phyloP scores from a whole-genome alignment of 2,113 vertebrate species.

The Pituophis catenifer region DNA sequence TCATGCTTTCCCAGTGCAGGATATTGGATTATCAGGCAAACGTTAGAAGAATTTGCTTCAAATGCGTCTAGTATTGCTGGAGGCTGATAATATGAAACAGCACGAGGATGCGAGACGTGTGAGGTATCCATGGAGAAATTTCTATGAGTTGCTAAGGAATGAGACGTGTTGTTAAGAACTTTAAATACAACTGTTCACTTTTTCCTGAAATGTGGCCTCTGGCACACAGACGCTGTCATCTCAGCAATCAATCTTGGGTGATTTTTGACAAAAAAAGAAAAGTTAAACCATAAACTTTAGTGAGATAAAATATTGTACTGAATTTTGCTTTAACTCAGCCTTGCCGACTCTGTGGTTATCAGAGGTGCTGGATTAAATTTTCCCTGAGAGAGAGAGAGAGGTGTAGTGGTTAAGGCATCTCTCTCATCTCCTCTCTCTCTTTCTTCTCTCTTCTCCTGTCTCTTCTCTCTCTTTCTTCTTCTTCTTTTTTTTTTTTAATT shows the following conservation, averaged over 20 bases:
- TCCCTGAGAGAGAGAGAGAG: background rate
- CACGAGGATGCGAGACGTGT: background rate
- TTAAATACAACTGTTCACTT: background rate
- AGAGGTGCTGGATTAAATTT: background rate
- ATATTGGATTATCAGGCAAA: background rate
- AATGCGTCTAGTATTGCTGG: background rate
- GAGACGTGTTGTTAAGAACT: background rate
- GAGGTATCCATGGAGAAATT: conserved; percentile 14
- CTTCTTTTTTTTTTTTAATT: no score
- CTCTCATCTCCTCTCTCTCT: no score
- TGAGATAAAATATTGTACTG: background rate
- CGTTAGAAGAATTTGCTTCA: background rate
- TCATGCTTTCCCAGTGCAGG: background rate
- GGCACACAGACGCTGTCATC: background rate
- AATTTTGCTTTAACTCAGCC: background rate
- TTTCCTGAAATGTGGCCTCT: background rate
- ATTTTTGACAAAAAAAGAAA: background rate
- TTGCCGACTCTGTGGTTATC: background rate
- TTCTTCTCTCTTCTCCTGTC: no score
- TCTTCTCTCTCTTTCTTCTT: no score
- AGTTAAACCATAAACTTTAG: background rate
- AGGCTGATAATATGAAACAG: background rate
- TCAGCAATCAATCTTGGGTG: no score
- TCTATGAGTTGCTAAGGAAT: background rate
- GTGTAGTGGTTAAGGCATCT: background rate